Base-by-base conservation (phyloP, 2,888 invertebrate species). In the Allygus modestus region DNA sequence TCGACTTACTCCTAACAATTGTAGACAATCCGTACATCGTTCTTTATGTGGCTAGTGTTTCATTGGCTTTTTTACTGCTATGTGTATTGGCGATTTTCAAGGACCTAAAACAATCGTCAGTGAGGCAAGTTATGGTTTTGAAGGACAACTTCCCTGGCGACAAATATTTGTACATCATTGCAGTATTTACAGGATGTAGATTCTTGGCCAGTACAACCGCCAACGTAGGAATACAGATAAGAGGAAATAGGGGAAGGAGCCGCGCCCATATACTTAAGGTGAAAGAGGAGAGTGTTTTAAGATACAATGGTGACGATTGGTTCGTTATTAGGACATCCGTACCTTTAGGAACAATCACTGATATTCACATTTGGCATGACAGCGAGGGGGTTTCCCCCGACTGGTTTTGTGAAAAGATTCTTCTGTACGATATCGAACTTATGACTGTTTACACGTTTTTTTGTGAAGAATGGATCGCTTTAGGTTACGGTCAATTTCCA, bases 301-400 rank as follows among this genome's bases (percentile, higher is more conserved):
- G 65, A 26, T 12, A 9, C 15, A 15, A 15, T 28, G 28, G 1
- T 0, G 65, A 65, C n/a, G 65, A 65, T 65, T 65, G 65, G 65
- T 65, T 65, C 31, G 28, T 65, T 0, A 28, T 65, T 0, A 1
- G 28, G 5, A 65, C 65, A 5, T 12, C 65, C 11, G 28, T 2
- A 15, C 2, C 17, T 12, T 31, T 65, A 15, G 65, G 65, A 4
- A 65, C 7, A 2, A 31, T 65, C 15, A 11, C 20, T 4, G 15
- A 65, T 9, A 31, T 65, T 2, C 65, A 65, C 65, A 65, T 65
- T 15, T 65, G 65, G 65, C 65, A 65, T 31, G 65, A 65, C 65
- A 31, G 15, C 28, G 15, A 12, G 1, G 65, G 65, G 0, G 0
- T 15, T 12, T 12, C 2, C n/a, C 31, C 65, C 12, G 31, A 31